These are phyloP conservation scores for Pogona vitticeps DNA, from an alignment of 2,113 vertebrate genomes.

Conservation along the genomic window DNA sequence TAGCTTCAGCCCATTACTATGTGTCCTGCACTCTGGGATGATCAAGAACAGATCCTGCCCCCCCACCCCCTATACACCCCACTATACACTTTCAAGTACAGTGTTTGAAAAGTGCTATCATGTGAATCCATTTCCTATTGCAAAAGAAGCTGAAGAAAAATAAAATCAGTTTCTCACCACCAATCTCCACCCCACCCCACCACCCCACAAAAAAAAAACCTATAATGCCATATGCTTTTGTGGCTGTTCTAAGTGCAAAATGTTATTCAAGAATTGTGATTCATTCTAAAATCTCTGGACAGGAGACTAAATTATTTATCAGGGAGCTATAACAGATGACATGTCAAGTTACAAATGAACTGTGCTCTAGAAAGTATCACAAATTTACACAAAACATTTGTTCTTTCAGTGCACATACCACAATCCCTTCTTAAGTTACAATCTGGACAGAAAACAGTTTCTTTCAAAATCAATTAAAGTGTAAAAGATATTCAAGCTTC, in stretches of 20 bases:
- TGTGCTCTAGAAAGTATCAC: slow-evolving; percentile 33
- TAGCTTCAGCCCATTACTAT: too few species aligned
- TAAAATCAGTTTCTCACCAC: slow-evolving; percentile 29
- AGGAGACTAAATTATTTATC: slow-evolving; percentile 51
- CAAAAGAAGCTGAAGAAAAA: slow-evolving; percentile 1
- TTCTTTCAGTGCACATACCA: slow-evolving; percentile 15
- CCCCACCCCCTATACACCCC: too few species aligned
- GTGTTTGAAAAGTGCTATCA: too few species aligned
- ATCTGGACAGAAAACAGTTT: background rate
- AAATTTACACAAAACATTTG: slow-evolving; percentile 25
- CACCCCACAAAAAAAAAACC: slow-evolving; percentile 1
- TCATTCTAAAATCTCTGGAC: slow-evolving; percentile 11
- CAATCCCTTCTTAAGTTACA: background rate
- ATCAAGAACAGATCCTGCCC: too few species aligned
- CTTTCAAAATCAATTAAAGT: slow-evolving; percentile 15
- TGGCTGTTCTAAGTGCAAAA: slow-evolving; percentile 17
- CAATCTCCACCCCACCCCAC: too few species aligned
- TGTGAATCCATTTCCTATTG: background rate
- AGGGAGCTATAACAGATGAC: slow-evolving; percentile 48
- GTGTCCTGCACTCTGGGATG: too few species aligned
- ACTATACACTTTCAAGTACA: too few species aligned
- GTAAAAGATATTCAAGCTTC: background rate
- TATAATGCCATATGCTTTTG: slow-evolving; percentile 17
- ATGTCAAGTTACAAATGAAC: slow-evolving; percentile 29
- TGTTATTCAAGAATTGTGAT: slow-evolving; percentile 44